Conservation (phyloP, 2,113 vertebrate species). For the Glaucidium brasilianum region DNA sequence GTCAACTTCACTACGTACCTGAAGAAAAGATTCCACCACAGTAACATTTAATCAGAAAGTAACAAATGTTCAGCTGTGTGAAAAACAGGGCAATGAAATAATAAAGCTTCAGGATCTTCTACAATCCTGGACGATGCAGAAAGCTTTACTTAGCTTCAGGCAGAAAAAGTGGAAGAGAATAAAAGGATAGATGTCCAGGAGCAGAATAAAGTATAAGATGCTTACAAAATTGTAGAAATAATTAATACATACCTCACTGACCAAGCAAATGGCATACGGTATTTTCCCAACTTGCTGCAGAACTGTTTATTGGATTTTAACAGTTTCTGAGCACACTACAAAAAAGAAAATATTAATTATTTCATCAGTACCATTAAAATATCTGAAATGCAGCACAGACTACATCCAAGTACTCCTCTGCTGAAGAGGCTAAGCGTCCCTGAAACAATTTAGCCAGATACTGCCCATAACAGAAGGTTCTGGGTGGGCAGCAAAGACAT, state of each 20-base stretch:
- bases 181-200: not conserved
- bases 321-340: conserved; percentile 91
- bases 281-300: conserved; percentile 93
- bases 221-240: not conserved
- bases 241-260: conserved; percentile 84
- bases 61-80: not conserved
- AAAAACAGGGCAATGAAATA: not conserved
- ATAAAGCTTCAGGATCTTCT: not conserved
- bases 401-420: not conserved
- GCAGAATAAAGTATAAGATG: not conserved
- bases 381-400: not conserved
- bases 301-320: conserved; percentile 95
- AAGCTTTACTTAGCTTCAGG: not conserved
- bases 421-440: not conserved
- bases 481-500: not conserved
- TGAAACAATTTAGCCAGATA: not conserved
- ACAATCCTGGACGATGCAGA: not conserved
- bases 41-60: not conserved
- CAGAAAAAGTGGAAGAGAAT: not conserved
- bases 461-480: not conserved
- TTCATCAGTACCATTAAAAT: not conserved
- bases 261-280: conserved; percentile 99
- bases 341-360: not conserved
- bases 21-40: not conserved
- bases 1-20: not conserved